phyloP scores from a whole-genome alignment of 2,888 invertebrate genomes.

The Cryptus armator region DNA sequence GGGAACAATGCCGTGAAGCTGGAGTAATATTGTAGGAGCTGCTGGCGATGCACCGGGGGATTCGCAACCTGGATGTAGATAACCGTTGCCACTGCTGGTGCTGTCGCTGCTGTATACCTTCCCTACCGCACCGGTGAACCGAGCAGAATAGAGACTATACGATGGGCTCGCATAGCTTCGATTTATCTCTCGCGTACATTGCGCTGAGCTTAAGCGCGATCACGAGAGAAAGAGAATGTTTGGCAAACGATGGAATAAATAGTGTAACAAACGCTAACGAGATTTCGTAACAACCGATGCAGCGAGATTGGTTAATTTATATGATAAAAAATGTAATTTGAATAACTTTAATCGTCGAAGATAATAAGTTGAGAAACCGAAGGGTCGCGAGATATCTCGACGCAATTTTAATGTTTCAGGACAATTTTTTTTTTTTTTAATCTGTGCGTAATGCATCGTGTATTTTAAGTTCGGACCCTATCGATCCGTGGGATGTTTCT shows the following conservation, averaged over 20 bases:
- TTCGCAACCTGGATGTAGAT: conserved; percentile 56
- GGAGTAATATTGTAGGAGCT: conserved; percentile 53
- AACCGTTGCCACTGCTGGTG: conserved; percentile 40
- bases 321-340: neutral
- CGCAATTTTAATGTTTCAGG: no score
- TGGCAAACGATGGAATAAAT: conserved; percentile 54
- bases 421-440: no score
- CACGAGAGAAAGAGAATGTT: conserved; percentile 42
- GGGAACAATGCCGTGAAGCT: conserved; percentile 63
- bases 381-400: no score
- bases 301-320: conserved; percentile 15
- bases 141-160: conserved; percentile 26
- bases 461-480: no score
- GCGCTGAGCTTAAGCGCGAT: conserved; percentile 55
- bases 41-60: conserved; percentile 34
- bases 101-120: conserved; percentile 5
- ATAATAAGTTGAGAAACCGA: no score
- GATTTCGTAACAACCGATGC: conserved; percentile 39
- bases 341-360: no score
- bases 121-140: conserved; percentile 27
- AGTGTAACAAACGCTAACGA: conserved; percentile 50
- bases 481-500: no score
- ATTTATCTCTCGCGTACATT: conserved; percentile 53
- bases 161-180: conserved; percentile 54
- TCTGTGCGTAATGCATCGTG: no score